Evolutionary conservation across 2,888 invertebrate genomes (phyloP), one percentile per base, ranked within the genome.

Genomic region (Aquatica leii): DNA sequence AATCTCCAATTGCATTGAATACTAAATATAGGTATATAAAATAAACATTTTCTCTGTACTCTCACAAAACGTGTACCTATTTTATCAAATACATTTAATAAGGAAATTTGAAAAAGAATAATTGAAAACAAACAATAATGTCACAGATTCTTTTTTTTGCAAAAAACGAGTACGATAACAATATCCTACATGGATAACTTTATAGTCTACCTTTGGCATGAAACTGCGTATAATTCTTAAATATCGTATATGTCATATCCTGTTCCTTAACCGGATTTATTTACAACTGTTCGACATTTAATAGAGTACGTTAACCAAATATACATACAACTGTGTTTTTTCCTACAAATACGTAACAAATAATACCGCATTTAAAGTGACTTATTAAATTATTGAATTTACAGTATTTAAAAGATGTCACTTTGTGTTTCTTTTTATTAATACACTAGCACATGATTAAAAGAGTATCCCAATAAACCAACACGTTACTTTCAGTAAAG

Each of bases 211-310:
- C 82, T 82, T 82, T 82, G 82, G 82, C 82, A 81, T 81, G 79
- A 81, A 80, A 80, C 79, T 80, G 80, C 79, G 74, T 80, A 79
- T 76, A 77, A 78, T 79, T 76, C 78, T 78, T 78, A 77, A 75
- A 76, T 80, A 80, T 82, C 81, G 81, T 81, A 81, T 81, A 81
- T 81, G 80, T 78, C 80, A 81, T 82, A 82, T 82, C 82, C 82
- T 81, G 78, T 78, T 74, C 66, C 60, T 70, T 74, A 66, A 71
- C 74, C 75, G 76, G 77, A 76, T 76, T 73, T 79, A 79, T 79
- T 72, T 79, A 79, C 78, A 78, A 68, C 58, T 64, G 61, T 53
- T 67, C 68, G 66, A 76, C 76, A 75, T 71, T 77, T 76, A 59
- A 72, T 74, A 59, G 50, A 62, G 62, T 67, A 68, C 66, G 51